Conservation (phyloP, 2,888 invertebrate genomes). For the Macrosoma leucophasiata region DNA sequence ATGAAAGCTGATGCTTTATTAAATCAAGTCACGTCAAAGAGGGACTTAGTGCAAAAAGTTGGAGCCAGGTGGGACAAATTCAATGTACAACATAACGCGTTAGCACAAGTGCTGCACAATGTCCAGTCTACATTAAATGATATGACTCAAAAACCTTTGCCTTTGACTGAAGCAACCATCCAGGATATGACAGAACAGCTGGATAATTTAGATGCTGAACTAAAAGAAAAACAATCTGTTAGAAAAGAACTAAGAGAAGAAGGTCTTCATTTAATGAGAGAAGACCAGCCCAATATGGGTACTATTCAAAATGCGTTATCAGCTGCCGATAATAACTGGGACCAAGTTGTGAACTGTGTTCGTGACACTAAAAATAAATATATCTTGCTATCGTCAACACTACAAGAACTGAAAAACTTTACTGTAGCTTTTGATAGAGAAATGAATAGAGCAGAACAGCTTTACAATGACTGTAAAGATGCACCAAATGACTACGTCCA, state of each 20-base stretch:
- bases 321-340: conserved; percentile 87
- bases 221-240: conserved; percentile 76
- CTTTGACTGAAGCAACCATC: conserved; percentile 62
- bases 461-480: conserved; percentile 78
- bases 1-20: conserved; percentile 80
- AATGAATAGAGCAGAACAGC: conserved; percentile 80
- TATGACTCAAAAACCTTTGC: conserved; percentile 69
- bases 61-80: conserved; percentile 87
- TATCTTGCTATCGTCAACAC: conserved; percentile 81
- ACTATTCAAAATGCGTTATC: conserved; percentile 87
- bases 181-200: conserved; percentile 68
- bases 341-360: conserved; percentile 83
- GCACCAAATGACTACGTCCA: conserved; percentile 84
- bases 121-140: conserved; percentile 75
- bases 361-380: conserved; percentile 85
- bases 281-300: conserved; percentile 87
- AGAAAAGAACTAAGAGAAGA: conserved; percentile 86
- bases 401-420: conserved; percentile 84
- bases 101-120: conserved; percentile 78
- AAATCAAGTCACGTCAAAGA: conserved; percentile 79
- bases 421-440: conserved; percentile 82
- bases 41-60: conserved; percentile 81
- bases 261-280: conserved; percentile 86
- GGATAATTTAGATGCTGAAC: conserved; percentile 71
- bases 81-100: conserved; percentile 81